phyloP scores from a whole-genome alignment of 2,113 vertebrate species.

The Phalacrocorax aristotelis region DNA sequence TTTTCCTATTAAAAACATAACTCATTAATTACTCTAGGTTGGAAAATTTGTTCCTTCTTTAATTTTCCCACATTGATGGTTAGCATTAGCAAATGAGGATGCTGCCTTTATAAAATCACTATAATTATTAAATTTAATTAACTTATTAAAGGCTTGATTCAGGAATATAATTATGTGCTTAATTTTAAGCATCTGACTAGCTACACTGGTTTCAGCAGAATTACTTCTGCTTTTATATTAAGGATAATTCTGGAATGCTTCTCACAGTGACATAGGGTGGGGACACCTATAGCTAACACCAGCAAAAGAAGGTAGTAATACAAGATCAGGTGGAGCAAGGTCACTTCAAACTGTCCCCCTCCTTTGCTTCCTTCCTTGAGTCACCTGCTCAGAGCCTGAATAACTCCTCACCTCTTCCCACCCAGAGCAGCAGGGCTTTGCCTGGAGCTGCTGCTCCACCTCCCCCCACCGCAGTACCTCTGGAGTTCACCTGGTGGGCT shows the following conservation, averaged over 20 bases:
- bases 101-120: background rate
- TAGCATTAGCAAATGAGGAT: background rate
- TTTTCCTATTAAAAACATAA: background rate
- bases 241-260: background rate
- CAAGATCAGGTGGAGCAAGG: background rate
- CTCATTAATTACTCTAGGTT: background rate
- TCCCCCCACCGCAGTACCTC: rapidly evolving
- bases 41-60: background rate
- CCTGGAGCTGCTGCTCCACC: background rate
- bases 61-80: background rate
- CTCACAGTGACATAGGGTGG: background rate
- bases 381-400: rapidly evolving
- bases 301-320: background rate
- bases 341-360: background rate
- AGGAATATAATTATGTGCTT: background rate
- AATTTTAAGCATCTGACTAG: background rate
- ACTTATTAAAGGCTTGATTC: background rate
- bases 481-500: rapidly evolving
- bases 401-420: background rate
- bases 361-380: background rate
- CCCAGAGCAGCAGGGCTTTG: background rate
- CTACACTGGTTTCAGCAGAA: background rate
- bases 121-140: background rate
- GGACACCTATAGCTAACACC: background rate
- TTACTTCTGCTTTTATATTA: background rate